A percentile compares a stretch with the other conserved stretches of the same genome.
Conservation (phyloP, 1,140 invertebrate genomes). For the Cyclargus thomasi region DNA sequence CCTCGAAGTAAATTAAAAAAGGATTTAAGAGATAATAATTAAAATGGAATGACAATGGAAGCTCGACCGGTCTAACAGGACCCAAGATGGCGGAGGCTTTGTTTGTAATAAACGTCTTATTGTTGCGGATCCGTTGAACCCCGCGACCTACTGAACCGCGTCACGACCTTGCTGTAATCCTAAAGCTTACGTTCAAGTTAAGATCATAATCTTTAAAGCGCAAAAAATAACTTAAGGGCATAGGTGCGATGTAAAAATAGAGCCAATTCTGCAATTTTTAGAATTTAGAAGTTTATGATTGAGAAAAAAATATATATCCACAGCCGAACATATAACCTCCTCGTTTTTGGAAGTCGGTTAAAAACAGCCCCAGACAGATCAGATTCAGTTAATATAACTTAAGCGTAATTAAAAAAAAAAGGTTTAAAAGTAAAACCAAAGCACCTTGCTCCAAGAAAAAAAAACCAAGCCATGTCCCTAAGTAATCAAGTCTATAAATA, state of each 20-base stretch:
- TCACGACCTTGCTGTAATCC: not conserved
- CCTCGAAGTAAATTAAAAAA: not conserved
- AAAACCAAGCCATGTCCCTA: not conserved
- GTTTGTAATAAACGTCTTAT: not conserved
- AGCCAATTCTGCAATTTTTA: too few relatives aligned
- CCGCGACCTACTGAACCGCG: not conserved
- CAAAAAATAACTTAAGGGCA: not conserved
- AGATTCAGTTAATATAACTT: too few relatives aligned
- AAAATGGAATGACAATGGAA: not conserved
- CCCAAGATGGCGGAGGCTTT: not conserved
- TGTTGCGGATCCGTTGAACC: not conserved
- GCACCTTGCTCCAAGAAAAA: not conserved
- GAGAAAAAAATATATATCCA: too few relatives aligned
- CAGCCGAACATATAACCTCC: too few relatives aligned
- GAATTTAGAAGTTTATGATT: too few relatives aligned
- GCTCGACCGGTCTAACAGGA: not conserved
- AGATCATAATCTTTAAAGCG: not conserved
- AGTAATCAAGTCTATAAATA: constrained; percentile 3
- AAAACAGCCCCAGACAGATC: too few relatives aligned
- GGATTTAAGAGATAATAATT: not conserved
- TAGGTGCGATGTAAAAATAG: too few relatives aligned
- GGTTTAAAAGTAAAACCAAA: too few relatives aligned
- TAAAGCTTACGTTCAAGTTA: not conserved
- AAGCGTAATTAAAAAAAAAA: not conserved
- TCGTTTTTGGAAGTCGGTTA: too few relatives aligned